These are phyloP conservation scores for Gonioctena quinquepunctata DNA, from an alignment of 1,140 invertebrate genomes.

Conservation along the genomic window DNA sequence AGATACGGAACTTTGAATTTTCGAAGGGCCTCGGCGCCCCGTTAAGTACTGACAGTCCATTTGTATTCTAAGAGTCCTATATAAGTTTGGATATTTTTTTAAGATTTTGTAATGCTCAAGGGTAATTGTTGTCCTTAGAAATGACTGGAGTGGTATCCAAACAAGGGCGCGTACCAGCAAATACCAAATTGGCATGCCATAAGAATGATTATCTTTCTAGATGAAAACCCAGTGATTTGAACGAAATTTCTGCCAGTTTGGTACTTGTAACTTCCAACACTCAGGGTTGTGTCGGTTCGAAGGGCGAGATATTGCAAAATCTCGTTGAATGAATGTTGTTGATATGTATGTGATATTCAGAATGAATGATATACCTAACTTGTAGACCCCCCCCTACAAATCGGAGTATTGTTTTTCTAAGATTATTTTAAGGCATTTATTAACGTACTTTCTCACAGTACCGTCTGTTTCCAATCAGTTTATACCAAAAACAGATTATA, in stretches of 20 bases:
- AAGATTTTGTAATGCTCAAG: constrained; percentile 49
- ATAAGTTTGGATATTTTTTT: constrained; percentile 50
- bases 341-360: constrained; percentile 31
- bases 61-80: constrained; percentile 46
- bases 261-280: constrained; percentile 42
- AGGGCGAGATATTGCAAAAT: constrained; percentile 21
- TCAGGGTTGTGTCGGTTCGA: constrained; percentile 41
- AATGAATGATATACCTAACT: constrained; percentile 36
- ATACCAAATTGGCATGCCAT: constrained; percentile 33
- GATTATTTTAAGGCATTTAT: constrained; percentile 47
- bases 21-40: constrained; percentile 8
- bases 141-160: constrained; percentile 33
- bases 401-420: constrained; percentile 43
- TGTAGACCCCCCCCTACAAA: constrained; percentile 36
- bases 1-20: constrained; percentile 36
- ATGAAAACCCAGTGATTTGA: constrained; percentile 16
- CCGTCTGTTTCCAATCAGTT: constrained; percentile 40
- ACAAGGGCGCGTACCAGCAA: constrained; percentile 27
- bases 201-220: not conserved
- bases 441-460: constrained; percentile 30
- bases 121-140: constrained; percentile 9
- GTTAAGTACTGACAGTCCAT: constrained; percentile 48
- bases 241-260: constrained; percentile 26
- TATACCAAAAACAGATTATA: constrained; percentile 39
- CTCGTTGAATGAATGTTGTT: constrained; percentile 28